Evolutionary conservation across 2,888 invertebrate species (phyloP), one percentile per base, ranked within the genome.

Genomic region (Caenorhabditis panamensis): DNA sequence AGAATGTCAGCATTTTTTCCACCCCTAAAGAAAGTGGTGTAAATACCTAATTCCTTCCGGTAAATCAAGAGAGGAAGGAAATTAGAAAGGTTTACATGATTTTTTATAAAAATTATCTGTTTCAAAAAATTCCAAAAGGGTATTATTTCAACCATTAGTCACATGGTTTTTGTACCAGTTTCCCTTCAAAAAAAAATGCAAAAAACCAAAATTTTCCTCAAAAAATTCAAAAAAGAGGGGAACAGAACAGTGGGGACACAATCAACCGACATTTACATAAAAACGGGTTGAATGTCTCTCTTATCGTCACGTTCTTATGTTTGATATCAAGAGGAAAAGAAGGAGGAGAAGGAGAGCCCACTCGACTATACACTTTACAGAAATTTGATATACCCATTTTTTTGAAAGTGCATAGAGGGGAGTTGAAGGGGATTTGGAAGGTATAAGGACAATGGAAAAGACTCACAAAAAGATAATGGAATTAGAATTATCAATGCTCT

Each of bases 341-440:
- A 6, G 41, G 9, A 31, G 41, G 13, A 41, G 13, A 13, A 41
- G 41, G 31, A 31, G 5, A 31, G 31, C 31, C 54, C 47, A 44
- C 56, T 67, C 47, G 67, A 67, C 67, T 67, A 67, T 67, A 67
- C 56, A 67, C 13, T 56, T 67, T 56, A 13, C 0, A 44, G 44
- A 67, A 31, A 56, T 41, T 41, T 41, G 41, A 41, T 41, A 41
- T 41, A n/a, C n/a, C n/a, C n/a, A n/a, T 41, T 41, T 41, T 41
- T 41, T 18, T 20, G 2, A 49, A 44, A 31, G 9, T 31, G 31
- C 4, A 9, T 4, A 31, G 31, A 31, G 9, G 31, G 31, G 9
- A 9, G 31, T 6, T 4, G 31, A 31, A 31, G 31, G 4, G 31
- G 9, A 31, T n/a, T 44, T 44, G 13, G 20, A 18, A 49, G 22